Evolutionary conservation across 2,888 invertebrate genomes (phyloP), one percentile per base, ranked within the genome.

Genomic region (Xestoiulus laeticollis): DNA sequence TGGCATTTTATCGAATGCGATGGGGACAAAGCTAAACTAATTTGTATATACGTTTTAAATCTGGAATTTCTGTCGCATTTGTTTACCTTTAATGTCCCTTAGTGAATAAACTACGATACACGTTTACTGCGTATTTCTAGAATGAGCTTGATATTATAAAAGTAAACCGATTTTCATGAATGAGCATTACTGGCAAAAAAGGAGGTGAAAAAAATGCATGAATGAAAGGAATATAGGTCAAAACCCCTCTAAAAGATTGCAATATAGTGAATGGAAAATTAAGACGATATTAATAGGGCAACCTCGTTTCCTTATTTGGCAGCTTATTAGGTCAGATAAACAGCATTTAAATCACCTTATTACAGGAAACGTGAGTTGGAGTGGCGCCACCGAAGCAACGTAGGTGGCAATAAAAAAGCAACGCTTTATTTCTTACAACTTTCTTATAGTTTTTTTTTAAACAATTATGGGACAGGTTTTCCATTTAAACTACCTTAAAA

Each of bases 291-390:
- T 68, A 68, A 26, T 68, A 68, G 68, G 6, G 22, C 68, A 26
- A 68, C 68, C 68, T 68, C 68, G 68, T 68, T 68, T 68, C 68
- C 68, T 68, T 68, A 22, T 68, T 68, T 8, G 68, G 68, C 68
- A n/a, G 4, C 22, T 26, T 68, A 68, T 68, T 68, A 26, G 68
- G 68, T 68, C 26, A 68, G 68, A n/a, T 68, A 68, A 68, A 68
- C 68, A 68, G 6, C 68, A 68, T 68, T 68, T 68, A 68, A 68
- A 68, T 68, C 68, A 26, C 68, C 68, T 68, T 26, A 68, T 68
- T 68, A 68, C 2, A 5, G 68, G 26, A 26, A 26, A 68, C 22
- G 68, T 68, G 68, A 22, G 6, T n/a, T 68, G n/a, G 10, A n/a
- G 68, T 68, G 68, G 68, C 68, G 68, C 68, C 68, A 68, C 53